phyloP scores from a whole-genome alignment of 2,113 vertebrate genomes.

The Turdus rufiventris region DNA sequence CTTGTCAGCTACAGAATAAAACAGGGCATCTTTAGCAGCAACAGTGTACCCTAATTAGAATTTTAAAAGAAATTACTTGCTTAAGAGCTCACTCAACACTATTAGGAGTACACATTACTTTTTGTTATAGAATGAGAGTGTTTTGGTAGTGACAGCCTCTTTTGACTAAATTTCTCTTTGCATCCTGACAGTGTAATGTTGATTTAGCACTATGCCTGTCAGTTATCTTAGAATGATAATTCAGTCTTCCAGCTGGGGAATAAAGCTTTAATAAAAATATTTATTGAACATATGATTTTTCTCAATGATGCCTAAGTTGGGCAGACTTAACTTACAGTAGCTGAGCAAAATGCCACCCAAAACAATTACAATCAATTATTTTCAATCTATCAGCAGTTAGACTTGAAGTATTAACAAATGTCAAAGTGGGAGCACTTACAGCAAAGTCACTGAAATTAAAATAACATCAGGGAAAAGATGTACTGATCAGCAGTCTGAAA shows the following conservation, averaged over 20 bases:
- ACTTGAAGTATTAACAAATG: not conserved
- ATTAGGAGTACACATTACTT: not conserved
- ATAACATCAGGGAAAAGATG: not conserved
- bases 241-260: constrained; percentile 29
- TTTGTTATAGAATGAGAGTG: not conserved
- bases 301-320: not conserved
- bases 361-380: not conserved
- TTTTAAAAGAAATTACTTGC: constrained; percentile 6
- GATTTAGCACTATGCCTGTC: constrained; percentile 21
- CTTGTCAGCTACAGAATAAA: not conserved
- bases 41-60: not conserved
- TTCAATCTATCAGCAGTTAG: not conserved
- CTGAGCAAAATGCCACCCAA: not conserved
- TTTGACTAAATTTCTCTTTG: constrained; percentile 40
- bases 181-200: constrained; percentile 23
- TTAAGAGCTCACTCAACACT: not conserved
- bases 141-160: constrained; percentile 17
- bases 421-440: not conserved
- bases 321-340: not conserved
- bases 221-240: constrained; percentile 28
- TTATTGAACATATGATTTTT: constrained; percentile 16
- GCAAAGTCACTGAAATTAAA: not conserved
- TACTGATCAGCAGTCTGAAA: not conserved
- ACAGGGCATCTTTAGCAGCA: not conserved
- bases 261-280: constrained; percentile 52